A percentile compares a stretch with the other conserved stretches of the same genome.
Evolutionary conservation across 2,113 vertebrate genomes (phyloP).

Genomic region (Carollia perspicillata): DNA sequence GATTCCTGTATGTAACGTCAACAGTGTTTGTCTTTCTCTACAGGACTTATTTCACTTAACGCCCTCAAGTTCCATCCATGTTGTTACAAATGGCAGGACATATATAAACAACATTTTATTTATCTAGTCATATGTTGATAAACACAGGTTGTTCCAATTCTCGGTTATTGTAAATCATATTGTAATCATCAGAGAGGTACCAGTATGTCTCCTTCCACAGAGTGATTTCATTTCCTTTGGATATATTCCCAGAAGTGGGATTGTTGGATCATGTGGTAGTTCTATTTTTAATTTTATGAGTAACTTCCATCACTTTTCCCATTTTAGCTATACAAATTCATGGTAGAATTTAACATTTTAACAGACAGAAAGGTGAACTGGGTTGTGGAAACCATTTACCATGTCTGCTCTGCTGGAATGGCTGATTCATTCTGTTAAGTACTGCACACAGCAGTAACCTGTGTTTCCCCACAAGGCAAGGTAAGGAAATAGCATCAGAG

Average conservation of each 20-base stretch:
- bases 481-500: constrained; percentile 52
- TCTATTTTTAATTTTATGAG: not conserved
- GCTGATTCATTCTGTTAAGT: not conserved
- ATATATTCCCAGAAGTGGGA: not conserved
- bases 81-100: not conserved
- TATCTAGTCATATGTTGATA: not conserved
- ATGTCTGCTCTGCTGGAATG: not conserved
- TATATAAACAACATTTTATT: not conserved
- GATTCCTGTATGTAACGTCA: not conserved
- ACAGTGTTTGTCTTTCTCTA: not conserved
- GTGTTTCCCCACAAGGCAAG: constrained; percentile 72
- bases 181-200: not conserved
- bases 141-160: not conserved
- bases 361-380: not conserved
- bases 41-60: not conserved
- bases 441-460: constrained; percentile 41
- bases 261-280: not conserved
- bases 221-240: not conserved
- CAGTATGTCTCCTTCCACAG: not conserved
- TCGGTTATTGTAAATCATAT: not conserved
- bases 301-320: not conserved
- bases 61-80: not conserved
- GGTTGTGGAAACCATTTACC: not conserved
- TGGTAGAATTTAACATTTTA: not conserved
- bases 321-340: not conserved